Evolutionary conservation across 1,140 invertebrate species (phyloP), one percentile per base, ranked within the genome.

Genomic region (Eriocheir sinensis): DNA sequence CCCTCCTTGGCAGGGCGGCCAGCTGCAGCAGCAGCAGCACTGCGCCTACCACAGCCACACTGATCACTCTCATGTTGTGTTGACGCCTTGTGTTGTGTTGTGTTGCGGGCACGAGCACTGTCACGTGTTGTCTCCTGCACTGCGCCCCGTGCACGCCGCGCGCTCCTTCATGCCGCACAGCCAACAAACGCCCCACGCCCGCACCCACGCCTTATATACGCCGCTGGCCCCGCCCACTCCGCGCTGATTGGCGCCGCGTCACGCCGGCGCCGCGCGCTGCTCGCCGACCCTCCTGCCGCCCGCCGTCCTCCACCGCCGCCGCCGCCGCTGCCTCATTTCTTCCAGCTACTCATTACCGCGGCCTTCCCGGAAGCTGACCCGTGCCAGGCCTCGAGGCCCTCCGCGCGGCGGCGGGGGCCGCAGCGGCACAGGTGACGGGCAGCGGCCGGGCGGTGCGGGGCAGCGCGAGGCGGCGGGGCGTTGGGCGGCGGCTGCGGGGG

Each of bases 121-220:
- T 92, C 93, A 94, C 93, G 93, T 94, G 93, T 94, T 94, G 86
- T 94, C 93, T 91, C 89, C 91, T 90, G 80, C 93, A 94, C 89
- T 91, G 86, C 41, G 81, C 93, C 89, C 60, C 89, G 89, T 91
- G 85, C 89, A 86, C 93, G 91, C 93, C 85, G 81, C 93, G 53
- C 89, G 72, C 93, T 44, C 93, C 79, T 86, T 94, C 93, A 94
- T 94, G 80, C 93, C 93, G 93, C 93, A 94, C 93, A 86, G 36
- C 48, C 93, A 94, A 94, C 93, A 94, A 94, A 94, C 86, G 93
- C 93, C 48, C 30, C 9, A 44, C 12, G 34, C 48, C 32, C 48
- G 34, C 32, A 27, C 79, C 93, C 91, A 32, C 93, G 44, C 12
- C 44, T 53, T 91, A 85, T 94, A 94, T 94, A 92, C 86, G 53